Evolutionary conservation across 2,113 vertebrate species (phyloP).

Genomic region (Rhabdomys dilectus): DNA sequence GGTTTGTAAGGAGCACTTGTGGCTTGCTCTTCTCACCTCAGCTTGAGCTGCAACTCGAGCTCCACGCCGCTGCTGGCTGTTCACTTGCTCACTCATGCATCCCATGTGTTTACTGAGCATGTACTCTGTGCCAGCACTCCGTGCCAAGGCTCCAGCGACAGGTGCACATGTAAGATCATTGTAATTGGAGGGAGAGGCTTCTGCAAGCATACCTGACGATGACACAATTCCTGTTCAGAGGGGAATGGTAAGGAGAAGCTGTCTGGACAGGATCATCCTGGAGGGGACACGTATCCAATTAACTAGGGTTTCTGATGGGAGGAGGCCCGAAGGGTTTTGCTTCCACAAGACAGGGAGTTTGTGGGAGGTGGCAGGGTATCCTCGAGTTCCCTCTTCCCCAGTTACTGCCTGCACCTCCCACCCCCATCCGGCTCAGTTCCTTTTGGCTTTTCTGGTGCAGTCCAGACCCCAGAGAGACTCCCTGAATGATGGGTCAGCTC

Average conservation of each 20-base stretch:
- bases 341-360: neutral
- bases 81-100: neutral
- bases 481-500: neutral
- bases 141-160: neutral
- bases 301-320: neutral
- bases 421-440: no score
- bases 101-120: neutral
- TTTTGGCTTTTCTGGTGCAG: neutral
- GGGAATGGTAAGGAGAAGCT: neutral
- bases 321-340: neutral
- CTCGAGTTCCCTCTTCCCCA: neutral
- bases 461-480: neutral
- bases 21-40: neutral
- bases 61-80: fast-evolving
- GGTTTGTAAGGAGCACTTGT: neutral
- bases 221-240: neutral
- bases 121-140: neutral
- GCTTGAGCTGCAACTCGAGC: neutral
- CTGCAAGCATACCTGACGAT: neutral
- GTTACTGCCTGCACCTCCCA: neutral
- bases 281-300: neutral
- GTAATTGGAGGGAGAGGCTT: neutral
- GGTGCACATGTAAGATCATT: neutral
- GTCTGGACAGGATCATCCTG: neutral
- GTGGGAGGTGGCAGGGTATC: neutral